Evolutionary conservation across 2,888 invertebrate genomes (phyloP).

Genomic region (Dicyrtoma fusca): DNA sequence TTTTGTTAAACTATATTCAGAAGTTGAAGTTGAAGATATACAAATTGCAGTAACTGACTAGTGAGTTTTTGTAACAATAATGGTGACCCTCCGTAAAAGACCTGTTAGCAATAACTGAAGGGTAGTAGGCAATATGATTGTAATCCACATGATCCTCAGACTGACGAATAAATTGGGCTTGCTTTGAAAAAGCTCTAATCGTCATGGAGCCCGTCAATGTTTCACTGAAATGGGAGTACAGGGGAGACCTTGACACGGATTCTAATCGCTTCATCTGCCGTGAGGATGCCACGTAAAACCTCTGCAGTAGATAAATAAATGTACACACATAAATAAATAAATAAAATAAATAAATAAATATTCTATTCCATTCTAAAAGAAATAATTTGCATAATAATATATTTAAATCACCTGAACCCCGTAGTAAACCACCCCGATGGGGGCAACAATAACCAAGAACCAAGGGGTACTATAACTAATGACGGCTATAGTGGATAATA

Average conservation of each 20-base stretch:
- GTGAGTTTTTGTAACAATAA: too few species aligned
- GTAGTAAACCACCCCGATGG: slow-evolving; percentile 80
- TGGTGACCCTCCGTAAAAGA: too few species aligned
- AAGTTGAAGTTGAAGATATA: neutral
- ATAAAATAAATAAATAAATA: too few species aligned
- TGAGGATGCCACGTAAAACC: slow-evolving; percentile 64
- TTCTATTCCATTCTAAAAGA: too few species aligned
- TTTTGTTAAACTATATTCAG: too few species aligned
- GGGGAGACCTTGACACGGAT: slow-evolving; percentile 64
- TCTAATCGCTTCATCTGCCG: slow-evolving; percentile 65
- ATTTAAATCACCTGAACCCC: slow-evolving; percentile 66
- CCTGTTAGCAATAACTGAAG: slow-evolving; percentile 50
- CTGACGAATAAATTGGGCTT: slow-evolving; percentile 60
- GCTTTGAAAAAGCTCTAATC: slow-evolving; percentile 58
- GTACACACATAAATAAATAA: too few species aligned
- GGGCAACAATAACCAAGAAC: slow-evolving; percentile 77
- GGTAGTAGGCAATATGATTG: slow-evolving; percentile 59
- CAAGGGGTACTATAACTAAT: slow-evolving; percentile 84
- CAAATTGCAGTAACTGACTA: too few species aligned
- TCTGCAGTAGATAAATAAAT: slow-evolving; percentile 58
- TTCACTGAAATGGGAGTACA: slow-evolving; percentile 65
- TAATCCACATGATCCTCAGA: slow-evolving; percentile 62
- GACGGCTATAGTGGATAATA: slow-evolving; percentile 71
- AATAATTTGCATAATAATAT: neutral
- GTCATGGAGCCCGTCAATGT: slow-evolving; percentile 61